Conservation (phyloP, 2,888 invertebrate genomes). For the Limenitis camilla region DNA sequence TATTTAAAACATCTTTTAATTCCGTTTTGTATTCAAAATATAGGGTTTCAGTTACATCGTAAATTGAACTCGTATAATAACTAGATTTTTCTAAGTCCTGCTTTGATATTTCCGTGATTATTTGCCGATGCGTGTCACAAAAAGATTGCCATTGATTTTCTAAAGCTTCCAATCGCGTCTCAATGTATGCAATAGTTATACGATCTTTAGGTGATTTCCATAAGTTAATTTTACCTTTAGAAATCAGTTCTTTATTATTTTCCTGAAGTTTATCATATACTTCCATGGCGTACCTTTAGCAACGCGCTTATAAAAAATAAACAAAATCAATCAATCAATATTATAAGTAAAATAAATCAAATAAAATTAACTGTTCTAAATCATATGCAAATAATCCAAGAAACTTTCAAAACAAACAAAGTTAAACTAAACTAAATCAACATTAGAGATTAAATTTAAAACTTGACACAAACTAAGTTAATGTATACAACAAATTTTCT, state of each 20-base stretch:
- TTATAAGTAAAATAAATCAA: neutral
- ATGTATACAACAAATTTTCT: neutral
- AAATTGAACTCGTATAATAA: constrained; percentile 1
- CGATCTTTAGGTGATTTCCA: constrained; percentile 10
- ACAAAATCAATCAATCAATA: too few species aligned
- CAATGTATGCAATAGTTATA: constrained; percentile 1
- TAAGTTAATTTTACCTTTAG: constrained; percentile 5
- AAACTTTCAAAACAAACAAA: neutral
- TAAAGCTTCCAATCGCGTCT: constrained; percentile 11
- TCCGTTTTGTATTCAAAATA: constrained; percentile 3
- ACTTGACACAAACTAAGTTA: too few species aligned
- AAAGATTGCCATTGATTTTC: constrained; percentile 9
- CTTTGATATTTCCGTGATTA: constrained; percentile 2
- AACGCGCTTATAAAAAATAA: too few species aligned
- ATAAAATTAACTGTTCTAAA: neutral
- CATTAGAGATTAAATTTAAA: too few species aligned
- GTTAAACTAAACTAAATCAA: neutral
- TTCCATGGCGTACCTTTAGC: constrained; percentile 2
- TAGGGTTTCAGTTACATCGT: neutral
- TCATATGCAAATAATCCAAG: neutral
- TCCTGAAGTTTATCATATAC: constrained; percentile 5
- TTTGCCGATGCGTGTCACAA: constrained; percentile 4
- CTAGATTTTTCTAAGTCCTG: neutral
- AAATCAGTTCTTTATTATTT: constrained; percentile 1
- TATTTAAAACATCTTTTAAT: neutral